phyloP scores from a whole-genome alignment of 2,113 vertebrate species.

The Caracal caracal region DNA sequence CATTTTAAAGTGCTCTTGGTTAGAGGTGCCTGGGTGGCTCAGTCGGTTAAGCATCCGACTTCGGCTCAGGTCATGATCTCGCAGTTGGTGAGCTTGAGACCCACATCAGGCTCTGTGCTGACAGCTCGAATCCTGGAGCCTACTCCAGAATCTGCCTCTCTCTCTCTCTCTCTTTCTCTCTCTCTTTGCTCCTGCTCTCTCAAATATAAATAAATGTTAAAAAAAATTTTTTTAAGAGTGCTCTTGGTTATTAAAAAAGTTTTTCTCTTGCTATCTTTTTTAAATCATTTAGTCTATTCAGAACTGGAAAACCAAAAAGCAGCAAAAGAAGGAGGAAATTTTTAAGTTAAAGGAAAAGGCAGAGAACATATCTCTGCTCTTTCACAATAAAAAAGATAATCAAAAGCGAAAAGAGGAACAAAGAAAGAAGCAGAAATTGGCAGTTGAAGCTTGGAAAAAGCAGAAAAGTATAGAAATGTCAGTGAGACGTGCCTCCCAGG shows the following conservation, averaged over 20 bases:
- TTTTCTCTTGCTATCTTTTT: slow-evolving; percentile 3
- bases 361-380: slow-evolving; percentile 73
- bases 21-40: too few species aligned
- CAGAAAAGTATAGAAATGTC: slow-evolving; percentile 85
- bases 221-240: background rate
- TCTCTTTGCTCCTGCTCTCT: too few species aligned
- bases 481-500: slow-evolving; percentile 83
- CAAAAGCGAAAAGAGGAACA: slow-evolving; percentile 87
- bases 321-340: slow-evolving; percentile 83
- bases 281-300: slow-evolving; percentile 89
- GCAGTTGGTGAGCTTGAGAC: too few species aligned
- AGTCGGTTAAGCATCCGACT: too few species aligned
- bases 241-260: background rate
- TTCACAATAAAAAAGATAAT: slow-evolving; percentile 69
- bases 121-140: too few species aligned
- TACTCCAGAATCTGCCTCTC: too few species aligned
- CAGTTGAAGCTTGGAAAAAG: slow-evolving; percentile 89
- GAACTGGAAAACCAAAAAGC: slow-evolving; percentile 90
- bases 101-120: too few species aligned
- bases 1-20: too few species aligned
- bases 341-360: slow-evolving; percentile 85
- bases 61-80: too few species aligned
- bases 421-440: slow-evolving; percentile 83
- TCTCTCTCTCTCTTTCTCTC: too few species aligned
- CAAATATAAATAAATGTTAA: too few species aligned